Conservation (phyloP, 2,113 vertebrate genomes). For the Mustelus asterias region DNA sequence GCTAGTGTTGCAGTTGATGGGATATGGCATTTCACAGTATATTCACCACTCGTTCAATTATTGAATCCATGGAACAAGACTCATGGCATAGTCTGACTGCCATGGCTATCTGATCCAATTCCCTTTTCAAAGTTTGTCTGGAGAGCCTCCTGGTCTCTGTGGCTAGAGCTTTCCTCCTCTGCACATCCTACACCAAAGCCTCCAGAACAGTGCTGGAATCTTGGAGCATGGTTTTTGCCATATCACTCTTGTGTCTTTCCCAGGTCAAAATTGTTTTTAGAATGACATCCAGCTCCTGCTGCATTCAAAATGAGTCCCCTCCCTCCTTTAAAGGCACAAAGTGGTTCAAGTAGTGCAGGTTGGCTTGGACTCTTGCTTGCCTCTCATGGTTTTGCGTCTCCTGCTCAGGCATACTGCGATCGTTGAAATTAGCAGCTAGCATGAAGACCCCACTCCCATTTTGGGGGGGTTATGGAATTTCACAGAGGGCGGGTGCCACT, state of each 20-base stretch:
- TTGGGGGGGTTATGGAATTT: background rate
- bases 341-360: background rate
- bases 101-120: background rate
- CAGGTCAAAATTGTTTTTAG: background rate
- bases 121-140: no score
- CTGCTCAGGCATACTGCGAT: background rate
- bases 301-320: background rate
- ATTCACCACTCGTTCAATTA: background rate
- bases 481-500: background rate
- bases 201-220: background rate
- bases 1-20: background rate
- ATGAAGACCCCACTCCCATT: background rate
- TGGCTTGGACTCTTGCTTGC: background rate
- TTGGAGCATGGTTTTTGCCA: background rate
- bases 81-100: background rate
- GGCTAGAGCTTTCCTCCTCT: no score
- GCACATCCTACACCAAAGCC: no score
- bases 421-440: background rate
- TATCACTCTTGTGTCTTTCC: background rate
- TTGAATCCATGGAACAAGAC: background rate
- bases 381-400: no score
- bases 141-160: no score
- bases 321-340: background rate
- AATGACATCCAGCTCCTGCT: background rate
- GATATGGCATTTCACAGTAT: background rate